phyloP scores from a whole-genome alignment of 2,113 vertebrate genomes.

The Pituophis catenifer region DNA sequence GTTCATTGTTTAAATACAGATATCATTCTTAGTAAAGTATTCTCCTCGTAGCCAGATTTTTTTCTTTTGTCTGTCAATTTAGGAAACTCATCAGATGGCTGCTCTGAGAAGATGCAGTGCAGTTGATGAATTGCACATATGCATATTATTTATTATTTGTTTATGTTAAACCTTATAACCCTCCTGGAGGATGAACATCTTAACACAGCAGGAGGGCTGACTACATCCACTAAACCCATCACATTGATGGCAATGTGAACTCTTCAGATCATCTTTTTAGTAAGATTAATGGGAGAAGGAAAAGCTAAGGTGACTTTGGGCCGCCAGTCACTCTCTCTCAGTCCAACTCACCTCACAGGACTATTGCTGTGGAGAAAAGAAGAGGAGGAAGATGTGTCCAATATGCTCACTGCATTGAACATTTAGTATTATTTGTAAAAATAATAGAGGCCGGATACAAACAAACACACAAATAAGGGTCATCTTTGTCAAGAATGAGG shows the following conservation, averaged over 20 bases:
- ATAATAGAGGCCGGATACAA: no score
- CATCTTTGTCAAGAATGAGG: not conserved
- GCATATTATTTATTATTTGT: not conserved
- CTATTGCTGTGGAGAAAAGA: no score
- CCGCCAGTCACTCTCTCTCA: no score
- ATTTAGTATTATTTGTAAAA: no score
- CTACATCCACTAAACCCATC: not conserved
- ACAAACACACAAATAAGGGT: not conserved
- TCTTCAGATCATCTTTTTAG: not conserved
- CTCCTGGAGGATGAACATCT: not conserved
- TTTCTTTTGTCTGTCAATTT: not conserved
- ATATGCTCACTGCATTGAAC: no score
- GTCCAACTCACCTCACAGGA: no score
- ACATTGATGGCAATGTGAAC: not conserved
- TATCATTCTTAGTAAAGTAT: not conserved
- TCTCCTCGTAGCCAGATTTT: not conserved
- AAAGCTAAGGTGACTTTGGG: not conserved
- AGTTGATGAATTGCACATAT: not conserved
- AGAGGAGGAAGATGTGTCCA: no score
- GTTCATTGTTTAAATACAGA: fast-evolving
- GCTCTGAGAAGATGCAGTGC: not conserved
- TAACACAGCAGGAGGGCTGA: not conserved
- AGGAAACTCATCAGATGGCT: not conserved
- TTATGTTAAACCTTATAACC: not conserved
- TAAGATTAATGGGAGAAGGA: not conserved